Conservation (phyloP, 1,140 invertebrate species). For the Pachypsylla venusta region DNA sequence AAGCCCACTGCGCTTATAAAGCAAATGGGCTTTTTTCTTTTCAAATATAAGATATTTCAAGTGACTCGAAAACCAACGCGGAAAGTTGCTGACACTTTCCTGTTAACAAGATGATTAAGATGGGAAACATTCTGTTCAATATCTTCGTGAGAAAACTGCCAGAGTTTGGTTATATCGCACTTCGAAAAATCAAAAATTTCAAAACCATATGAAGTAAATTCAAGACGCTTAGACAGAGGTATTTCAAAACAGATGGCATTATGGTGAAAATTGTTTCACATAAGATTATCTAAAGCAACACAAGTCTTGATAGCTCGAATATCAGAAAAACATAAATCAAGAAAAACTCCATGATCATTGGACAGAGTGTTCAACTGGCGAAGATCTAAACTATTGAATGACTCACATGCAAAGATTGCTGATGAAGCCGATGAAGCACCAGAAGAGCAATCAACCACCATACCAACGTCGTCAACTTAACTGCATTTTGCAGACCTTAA, state of each 20-base stretch:
- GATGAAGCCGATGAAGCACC: not conserved
- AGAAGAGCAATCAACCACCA: not conserved
- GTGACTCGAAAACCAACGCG: not conserved
- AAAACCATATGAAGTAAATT: not conserved
- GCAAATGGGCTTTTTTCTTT: not conserved
- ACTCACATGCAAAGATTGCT: not conserved
- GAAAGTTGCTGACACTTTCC: not conserved
- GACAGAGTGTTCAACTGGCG: not conserved
- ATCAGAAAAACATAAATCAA: not conserved
- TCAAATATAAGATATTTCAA: not conserved
- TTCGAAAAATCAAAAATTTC: not conserved
- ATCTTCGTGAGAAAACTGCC: not conserved
- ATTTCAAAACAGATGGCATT: no score
- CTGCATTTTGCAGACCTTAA: not conserved
- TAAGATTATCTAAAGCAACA: not conserved
- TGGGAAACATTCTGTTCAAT: not conserved
- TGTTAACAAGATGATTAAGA: not conserved
- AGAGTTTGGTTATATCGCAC: not conserved
- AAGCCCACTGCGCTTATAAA: not conserved
- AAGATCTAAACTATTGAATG: not conserved
- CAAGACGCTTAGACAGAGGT: not conserved
- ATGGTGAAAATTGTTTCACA: not conserved
- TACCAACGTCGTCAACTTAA: not conserved
- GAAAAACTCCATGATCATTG: no score
- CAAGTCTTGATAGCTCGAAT: not conserved